phyloP scores from a whole-genome alignment of 2,888 invertebrate genomes.

The Ditula angustiorana region DNA sequence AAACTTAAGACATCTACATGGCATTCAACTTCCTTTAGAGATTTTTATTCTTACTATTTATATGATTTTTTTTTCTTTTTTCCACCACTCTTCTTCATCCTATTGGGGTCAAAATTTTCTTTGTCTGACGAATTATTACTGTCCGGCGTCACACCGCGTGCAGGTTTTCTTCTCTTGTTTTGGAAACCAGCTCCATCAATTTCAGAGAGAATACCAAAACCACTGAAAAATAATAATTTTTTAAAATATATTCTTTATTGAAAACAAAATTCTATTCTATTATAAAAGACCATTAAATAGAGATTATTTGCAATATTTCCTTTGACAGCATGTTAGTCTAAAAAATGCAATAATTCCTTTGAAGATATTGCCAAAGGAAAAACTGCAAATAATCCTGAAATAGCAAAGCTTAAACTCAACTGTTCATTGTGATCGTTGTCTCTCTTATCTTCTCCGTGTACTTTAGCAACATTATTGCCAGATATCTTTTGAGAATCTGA shows the following conservation, averaged over 20 bases:
- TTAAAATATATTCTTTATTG: too few species aligned
- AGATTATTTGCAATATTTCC: too few species aligned
- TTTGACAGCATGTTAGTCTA: too few species aligned
- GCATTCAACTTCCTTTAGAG: background rate
- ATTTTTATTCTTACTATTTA: conserved; percentile 7
- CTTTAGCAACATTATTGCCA: background rate
- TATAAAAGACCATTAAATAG: too few species aligned
- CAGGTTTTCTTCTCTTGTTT: conserved; percentile 50
- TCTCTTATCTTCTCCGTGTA: background rate
- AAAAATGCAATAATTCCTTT: too few species aligned
- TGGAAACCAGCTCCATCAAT: conserved; percentile 51
- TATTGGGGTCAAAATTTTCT: conserved; percentile 77
- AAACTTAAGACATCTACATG: conserved; percentile 3
- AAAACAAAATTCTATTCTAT: too few species aligned
- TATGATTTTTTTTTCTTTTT: conserved; percentile 51
- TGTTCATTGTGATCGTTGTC: conserved; percentile 26
- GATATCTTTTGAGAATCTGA: conserved; percentile 23
- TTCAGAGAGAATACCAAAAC: conserved; percentile 58
- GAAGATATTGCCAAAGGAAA: too few species aligned
- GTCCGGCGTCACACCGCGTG: conserved; percentile 63
- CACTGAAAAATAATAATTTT: conserved; percentile 62
- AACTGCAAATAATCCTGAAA: conserved; percentile 11
- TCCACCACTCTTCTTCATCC: conserved; percentile 50
- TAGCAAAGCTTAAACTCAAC: conserved; percentile 27
- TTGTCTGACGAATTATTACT: conserved; percentile 79